Evolutionary conservation across 2,113 vertebrate species (phyloP).

Genomic region (Leptocoma aspasia): DNA sequence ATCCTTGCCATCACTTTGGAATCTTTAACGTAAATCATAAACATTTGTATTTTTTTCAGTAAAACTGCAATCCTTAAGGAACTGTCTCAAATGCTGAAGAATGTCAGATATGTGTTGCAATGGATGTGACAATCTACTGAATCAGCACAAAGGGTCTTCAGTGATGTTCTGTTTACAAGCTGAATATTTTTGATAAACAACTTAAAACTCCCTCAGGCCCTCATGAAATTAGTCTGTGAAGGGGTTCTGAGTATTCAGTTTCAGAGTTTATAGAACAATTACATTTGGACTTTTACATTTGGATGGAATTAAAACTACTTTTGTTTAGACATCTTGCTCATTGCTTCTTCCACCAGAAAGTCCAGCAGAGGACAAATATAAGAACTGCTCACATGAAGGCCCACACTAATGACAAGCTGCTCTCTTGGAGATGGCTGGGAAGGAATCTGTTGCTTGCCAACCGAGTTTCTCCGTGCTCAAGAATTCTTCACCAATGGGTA

Average conservation of each 20-base stretch:
- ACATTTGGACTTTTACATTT: neutral
- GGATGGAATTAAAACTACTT: neutral
- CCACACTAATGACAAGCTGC: neutral
- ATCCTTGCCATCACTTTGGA: neutral
- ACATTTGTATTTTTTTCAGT: neutral
- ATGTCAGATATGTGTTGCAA: neutral
- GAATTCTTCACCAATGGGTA: neutral
- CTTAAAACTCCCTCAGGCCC: neutral
- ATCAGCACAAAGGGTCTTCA: neutral
- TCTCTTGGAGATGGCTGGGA: neutral
- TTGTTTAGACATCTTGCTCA: neutral
- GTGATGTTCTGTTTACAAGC: neutral
- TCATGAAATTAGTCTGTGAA: neutral
- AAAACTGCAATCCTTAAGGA: neutral
- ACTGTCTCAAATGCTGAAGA: neutral
- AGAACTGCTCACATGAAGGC: neutral
- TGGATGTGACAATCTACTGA: neutral
- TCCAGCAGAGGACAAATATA: neutral
- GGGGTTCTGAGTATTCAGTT: neutral
- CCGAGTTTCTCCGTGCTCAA: neutral
- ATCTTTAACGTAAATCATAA: neutral
- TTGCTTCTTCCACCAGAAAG: neutral
- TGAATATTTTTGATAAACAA: neutral
- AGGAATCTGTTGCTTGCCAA: neutral
- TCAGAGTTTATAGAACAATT: neutral